Evolutionary conservation across 2,888 invertebrate species (phyloP).

Genomic region (Ethmia dodecea): DNA sequence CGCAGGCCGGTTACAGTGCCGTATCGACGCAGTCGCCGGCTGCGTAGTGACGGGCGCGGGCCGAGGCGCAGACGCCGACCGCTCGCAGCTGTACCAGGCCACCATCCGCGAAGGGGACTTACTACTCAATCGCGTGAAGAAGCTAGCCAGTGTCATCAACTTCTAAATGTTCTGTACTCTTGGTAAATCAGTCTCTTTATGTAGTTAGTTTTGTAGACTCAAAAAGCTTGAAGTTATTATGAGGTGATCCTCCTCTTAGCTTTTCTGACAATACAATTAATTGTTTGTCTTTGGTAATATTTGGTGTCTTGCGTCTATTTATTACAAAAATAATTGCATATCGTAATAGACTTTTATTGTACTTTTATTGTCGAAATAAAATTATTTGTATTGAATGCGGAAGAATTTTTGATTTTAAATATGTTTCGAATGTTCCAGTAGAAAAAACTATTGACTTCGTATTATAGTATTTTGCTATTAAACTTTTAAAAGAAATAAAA

Average conservation of each 20-base stretch:
- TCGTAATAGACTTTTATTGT: neutral
- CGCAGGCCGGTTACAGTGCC: slow-evolving; percentile 97
- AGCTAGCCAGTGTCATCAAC: slow-evolving; percentile 98
- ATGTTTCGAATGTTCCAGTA: too few relatives aligned
- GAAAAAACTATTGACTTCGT: too few relatives aligned
- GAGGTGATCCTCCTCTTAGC: neutral
- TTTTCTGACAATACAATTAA: neutral
- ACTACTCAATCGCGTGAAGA: slow-evolving; percentile 97
- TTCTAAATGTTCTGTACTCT: slow-evolving; percentile 79
- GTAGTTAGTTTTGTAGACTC: slow-evolving; percentile 8
- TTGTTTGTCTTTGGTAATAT: neutral
- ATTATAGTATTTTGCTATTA: too few relatives aligned
- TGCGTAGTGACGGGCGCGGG: slow-evolving; percentile 92
- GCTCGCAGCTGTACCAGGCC: slow-evolving; percentile 90
- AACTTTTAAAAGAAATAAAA: slow-evolving; percentile 32
- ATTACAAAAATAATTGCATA: neutral
- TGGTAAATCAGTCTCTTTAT: slow-evolving; percentile 16
- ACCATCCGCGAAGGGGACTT: slow-evolving; percentile 99
- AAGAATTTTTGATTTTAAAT: neutral
- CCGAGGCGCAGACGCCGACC: slow-evolving; percentile 71
- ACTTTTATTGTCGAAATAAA: slow-evolving; percentile 4
- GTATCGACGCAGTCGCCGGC: slow-evolving; percentile 97
- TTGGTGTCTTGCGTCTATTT: neutral
- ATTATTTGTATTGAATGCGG: slow-evolving; percentile 2
- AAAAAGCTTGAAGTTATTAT: neutral